phyloP scores from a whole-genome alignment of 2,797 vertebrate species.

The Hypotaenidia philippensis region DNA sequence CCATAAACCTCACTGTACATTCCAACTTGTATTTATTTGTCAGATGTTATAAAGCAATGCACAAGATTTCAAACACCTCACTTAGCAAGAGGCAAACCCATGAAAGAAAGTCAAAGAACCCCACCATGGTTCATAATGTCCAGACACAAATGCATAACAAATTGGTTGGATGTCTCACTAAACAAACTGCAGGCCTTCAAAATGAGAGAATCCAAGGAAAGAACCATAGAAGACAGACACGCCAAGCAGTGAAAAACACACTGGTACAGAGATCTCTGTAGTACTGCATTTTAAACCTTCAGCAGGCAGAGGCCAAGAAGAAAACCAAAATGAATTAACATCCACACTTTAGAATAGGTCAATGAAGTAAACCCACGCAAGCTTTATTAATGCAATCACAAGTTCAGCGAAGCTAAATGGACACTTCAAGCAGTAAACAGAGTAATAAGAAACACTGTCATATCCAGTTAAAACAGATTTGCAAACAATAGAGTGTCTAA shows the following conservation, averaged over 20 bases:
- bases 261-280: neutral
- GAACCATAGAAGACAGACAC: neutral
- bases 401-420: constrained; percentile 51
- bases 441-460: constrained; percentile 54
- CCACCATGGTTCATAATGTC: neutral
- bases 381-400: constrained; percentile 32
- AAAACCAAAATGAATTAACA: neutral
- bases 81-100: neutral
- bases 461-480: constrained; percentile 41
- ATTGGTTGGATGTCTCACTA: neutral
- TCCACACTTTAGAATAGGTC: neutral
- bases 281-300: neutral
- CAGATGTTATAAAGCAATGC: neutral
- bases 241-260: neutral
- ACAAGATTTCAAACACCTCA: neutral
- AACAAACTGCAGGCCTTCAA: neutral
- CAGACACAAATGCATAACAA: neutral
- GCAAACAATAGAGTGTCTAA: constrained; percentile 46
- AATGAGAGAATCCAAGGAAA: neutral
- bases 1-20: neutral
- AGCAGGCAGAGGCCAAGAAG: neutral
- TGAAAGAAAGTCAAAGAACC: neutral
- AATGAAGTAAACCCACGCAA: constrained; percentile 3
- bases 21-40: neutral
- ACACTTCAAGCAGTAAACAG: constrained; percentile 55